These are phyloP conservation scores for Prinia subflava DNA, from an alignment of 2,113 vertebrate species.

Conservation along the genomic window DNA sequence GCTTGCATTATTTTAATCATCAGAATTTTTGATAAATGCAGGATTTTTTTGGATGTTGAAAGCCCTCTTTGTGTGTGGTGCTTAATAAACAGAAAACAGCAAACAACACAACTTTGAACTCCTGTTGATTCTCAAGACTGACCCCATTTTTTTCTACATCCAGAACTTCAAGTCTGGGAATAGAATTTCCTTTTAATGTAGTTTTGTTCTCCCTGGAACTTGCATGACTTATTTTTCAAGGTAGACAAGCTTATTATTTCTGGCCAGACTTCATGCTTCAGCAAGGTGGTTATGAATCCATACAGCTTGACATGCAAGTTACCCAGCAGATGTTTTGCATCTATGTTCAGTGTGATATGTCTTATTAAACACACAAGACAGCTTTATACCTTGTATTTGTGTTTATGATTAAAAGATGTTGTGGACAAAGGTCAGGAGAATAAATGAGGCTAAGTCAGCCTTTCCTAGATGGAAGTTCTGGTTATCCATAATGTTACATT, in stretches of 20 bases:
- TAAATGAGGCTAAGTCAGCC: not conserved
- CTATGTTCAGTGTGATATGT: not conserved
- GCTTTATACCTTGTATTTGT: not conserved
- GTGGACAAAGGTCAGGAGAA: not conserved
- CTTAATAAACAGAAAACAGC: not conserved
- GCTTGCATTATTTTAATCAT: not conserved
- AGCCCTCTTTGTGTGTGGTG: rapidly evolving
- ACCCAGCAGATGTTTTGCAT: not conserved
- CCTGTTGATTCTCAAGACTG: not conserved
- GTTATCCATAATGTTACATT: not conserved
- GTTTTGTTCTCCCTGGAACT: not conserved
- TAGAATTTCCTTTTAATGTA: not conserved
- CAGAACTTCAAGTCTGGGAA: not conserved
- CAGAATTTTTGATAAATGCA: not conserved
- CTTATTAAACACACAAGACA: not conserved
- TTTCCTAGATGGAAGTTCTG: not conserved
- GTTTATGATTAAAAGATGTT: not conserved
- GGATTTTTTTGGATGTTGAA: not conserved
- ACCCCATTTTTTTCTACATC: not conserved
- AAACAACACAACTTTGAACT: not conserved
- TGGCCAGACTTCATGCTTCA: not conserved
- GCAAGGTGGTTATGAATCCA: not conserved
- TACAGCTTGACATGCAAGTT: not conserved
- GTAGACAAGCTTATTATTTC: not conserved
- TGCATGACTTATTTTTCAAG: not conserved